Conservation (phyloP, 1,140 invertebrate genomes). For the Lamellibrachia luymesi region DNA sequence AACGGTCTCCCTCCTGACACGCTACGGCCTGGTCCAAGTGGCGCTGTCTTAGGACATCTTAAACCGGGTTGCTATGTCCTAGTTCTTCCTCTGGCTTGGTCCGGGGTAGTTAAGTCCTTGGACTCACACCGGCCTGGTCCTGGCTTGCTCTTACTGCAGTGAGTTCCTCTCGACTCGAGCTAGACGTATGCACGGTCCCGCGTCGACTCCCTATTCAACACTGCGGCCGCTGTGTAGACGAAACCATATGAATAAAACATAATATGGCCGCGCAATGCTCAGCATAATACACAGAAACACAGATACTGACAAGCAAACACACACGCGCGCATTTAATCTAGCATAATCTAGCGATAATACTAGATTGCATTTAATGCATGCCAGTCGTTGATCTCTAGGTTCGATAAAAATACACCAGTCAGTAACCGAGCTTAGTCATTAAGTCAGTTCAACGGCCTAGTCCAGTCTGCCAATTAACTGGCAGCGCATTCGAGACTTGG, state of each 20-base stretch:
- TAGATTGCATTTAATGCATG: background rate
- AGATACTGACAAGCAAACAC: background rate
- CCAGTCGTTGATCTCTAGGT: background rate
- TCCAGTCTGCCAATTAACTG: background rate
- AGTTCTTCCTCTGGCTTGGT: background rate
- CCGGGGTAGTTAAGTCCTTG: background rate
- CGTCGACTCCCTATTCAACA: background rate
- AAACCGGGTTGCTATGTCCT: background rate
- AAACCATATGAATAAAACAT: background rate
- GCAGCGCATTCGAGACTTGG: no score
- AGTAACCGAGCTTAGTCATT: background rate
- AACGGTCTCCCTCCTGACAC: no score
- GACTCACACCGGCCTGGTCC: background rate
- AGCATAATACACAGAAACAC: background rate
- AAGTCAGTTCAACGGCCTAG: background rate
- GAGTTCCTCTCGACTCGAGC: background rate
- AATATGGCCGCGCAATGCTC: background rate
- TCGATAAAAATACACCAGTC: background rate
- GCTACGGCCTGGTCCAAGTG: background rate
- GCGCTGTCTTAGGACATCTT: background rate
- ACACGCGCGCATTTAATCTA: background rate
- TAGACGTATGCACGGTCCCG: background rate
- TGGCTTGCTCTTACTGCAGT: background rate
- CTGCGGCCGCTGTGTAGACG: background rate
- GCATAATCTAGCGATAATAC: background rate